These are phyloP conservation scores for Mya arenaria DNA, from an alignment of 1,140 invertebrate genomes.

Conservation along the genomic window DNA sequence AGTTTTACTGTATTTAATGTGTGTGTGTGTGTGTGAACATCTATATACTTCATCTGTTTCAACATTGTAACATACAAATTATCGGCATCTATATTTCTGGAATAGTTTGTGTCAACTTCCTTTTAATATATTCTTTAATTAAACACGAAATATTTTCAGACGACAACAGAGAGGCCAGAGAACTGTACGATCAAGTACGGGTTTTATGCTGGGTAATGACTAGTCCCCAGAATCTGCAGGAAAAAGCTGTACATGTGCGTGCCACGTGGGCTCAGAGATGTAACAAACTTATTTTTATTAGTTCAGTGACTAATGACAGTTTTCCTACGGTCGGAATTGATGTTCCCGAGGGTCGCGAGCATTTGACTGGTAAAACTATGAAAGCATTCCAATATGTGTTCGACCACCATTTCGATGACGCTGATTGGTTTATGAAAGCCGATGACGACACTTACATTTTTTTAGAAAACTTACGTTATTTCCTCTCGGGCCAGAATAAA, in stretches of 20 bases:
- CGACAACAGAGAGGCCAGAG: constrained; percentile 85
- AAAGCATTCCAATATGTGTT: constrained; percentile 88
- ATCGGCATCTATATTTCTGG: too few relatives aligned
- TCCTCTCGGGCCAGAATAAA: constrained; percentile 62
- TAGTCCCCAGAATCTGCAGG: constrained; percentile 90
- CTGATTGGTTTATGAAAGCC: constrained; percentile 79
- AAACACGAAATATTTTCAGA: constrained; percentile 77
- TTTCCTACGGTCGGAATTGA: constrained; percentile 76
- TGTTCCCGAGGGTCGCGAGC: constrained; percentile 71
- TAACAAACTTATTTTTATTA: constrained; percentile 84
- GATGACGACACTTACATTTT: constrained; percentile 89
- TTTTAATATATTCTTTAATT: too few relatives aligned
- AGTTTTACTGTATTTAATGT: too few relatives aligned
- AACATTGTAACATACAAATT: too few relatives aligned
- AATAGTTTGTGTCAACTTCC: too few relatives aligned
- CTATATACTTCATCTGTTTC: too few relatives aligned
- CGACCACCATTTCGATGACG: constrained; percentile 77
- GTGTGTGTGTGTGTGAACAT: too few relatives aligned
- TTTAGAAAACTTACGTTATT: constrained; percentile 81
- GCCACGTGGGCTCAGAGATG: constrained; percentile 96
- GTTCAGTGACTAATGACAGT: constrained; percentile 66
- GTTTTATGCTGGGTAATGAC: constrained; percentile 99
- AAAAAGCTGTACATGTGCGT: constrained; percentile 34
- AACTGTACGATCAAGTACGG: constrained; percentile 85
- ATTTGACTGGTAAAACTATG: constrained; percentile 74